phyloP scores from a whole-genome alignment of 1,140 invertebrate species.

The Drosophila nannoptera region DNA sequence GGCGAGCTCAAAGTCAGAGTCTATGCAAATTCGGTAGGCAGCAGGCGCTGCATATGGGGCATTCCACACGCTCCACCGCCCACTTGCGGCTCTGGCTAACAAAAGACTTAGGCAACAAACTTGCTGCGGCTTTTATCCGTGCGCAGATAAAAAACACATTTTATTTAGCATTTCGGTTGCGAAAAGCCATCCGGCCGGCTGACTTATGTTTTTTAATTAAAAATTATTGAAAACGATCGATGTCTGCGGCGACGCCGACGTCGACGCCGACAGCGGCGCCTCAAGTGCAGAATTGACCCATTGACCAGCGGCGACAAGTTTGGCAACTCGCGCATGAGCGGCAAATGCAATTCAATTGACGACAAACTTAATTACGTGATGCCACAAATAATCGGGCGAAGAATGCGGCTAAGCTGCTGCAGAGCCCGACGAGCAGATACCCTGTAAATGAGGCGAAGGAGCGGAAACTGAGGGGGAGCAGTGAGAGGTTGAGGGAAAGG shows the following conservation, averaged over 20 bases:
- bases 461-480: no score
- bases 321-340: slow-evolving; percentile 46
- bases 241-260: slow-evolving; percentile 7
- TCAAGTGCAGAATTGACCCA: slow-evolving; percentile 55
- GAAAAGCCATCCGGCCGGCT: slow-evolving; percentile 34
- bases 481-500: no score
- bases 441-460: background rate
- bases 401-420: background rate
- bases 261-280: background rate
- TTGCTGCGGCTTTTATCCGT: slow-evolving; percentile 16
- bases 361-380: slow-evolving; percentile 50
- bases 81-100: slow-evolving; percentile 13
- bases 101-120: slow-evolving; percentile 58
- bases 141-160: slow-evolving; percentile 47
- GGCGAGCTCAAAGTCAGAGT: slow-evolving; percentile 3
- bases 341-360: slow-evolving; percentile 58
- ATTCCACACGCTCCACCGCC: background rate
- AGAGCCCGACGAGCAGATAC: background rate
- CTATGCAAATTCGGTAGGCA: slow-evolving; percentile 4
- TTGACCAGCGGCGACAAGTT: slow-evolving; percentile 60
- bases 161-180: slow-evolving; percentile 51
- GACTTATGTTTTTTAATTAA: slow-evolving; percentile 67
- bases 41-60: background rate
- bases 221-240: slow-evolving; percentile 46
- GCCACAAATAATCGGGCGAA: slow-evolving; percentile 16